A percentile compares a stretch with the other conserved stretches of the same genome.
Conservation (phyloP, 1,140 invertebrate species). For the Pantala flavescens region DNA sequence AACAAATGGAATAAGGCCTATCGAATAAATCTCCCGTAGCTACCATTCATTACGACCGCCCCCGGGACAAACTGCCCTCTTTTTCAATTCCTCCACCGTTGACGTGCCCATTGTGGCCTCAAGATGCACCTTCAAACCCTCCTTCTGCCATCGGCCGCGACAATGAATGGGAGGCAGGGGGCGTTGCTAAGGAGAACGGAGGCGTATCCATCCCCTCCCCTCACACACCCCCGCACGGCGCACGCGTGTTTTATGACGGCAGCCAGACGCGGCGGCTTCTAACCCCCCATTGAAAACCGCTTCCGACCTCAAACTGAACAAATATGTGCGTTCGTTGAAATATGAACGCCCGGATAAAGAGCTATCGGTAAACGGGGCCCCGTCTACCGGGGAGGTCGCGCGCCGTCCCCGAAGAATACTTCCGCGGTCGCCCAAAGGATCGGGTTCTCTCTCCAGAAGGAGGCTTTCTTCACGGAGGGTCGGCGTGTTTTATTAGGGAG, state of each 20-base stretch:
- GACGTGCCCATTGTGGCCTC: background rate
- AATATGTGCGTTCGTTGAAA: background rate
- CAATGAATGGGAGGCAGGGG: background rate
- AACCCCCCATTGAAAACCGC: background rate
- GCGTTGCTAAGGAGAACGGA: background rate
- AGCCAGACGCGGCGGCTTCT: background rate
- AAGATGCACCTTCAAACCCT: background rate
- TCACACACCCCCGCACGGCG: background rate
- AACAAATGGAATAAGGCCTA: background rate
- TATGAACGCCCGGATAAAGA: background rate
- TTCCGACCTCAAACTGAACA: background rate
- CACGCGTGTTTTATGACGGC: background rate
- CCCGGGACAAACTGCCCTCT: background rate
- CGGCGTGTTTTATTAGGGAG: too few species aligned
- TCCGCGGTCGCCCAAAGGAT: too few species aligned
- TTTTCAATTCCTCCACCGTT: background rate
- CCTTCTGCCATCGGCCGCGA: background rate
- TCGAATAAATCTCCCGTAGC: background rate
- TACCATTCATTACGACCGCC: background rate
- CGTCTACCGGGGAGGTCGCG: too few species aligned
- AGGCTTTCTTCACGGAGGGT: too few species aligned
- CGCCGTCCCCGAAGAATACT: too few species aligned
- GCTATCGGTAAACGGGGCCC: too few species aligned
- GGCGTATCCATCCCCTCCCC: background rate
- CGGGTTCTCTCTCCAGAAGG: too few species aligned